These are phyloP conservation scores for Acleris laterana DNA, from an alignment of 2,888 invertebrate species.

Conservation along the genomic window DNA sequence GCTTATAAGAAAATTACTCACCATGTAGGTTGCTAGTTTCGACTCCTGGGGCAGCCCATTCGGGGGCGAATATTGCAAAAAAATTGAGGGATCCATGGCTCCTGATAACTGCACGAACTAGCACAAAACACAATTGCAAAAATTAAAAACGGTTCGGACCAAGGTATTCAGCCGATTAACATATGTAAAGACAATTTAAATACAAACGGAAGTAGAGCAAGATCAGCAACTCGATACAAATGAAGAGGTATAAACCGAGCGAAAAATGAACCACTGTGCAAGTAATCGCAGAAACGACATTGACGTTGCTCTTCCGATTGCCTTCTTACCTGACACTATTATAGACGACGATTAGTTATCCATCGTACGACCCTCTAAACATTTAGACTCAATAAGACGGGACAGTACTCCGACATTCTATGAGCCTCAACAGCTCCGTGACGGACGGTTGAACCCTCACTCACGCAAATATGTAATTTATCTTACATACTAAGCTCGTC, in stretches of 20 bases:
- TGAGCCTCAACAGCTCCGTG: conserved; percentile 45
- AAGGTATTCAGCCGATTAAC: conserved; percentile 1
- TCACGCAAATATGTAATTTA: conserved; percentile 47
- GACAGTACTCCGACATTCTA: conserved; percentile 48
- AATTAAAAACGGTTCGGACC: conserved; percentile 23
- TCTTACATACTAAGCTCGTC: conserved; percentile 44
- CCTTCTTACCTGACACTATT: conserved; percentile 42
- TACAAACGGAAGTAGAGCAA: conserved; percentile 17
- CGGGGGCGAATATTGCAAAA: conserved; percentile 85
- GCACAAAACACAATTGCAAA: conserved; percentile 45
- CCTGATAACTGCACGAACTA: conserved; percentile 57
- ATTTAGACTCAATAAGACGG: conserved; percentile 49
- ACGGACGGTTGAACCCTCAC: conserved; percentile 52
- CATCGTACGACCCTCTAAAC: conserved; percentile 46
- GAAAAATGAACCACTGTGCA: conserved; percentile 22
- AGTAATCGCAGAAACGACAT: conserved; percentile 30
- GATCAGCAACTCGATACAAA: conserved; percentile 20
- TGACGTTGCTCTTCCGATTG: conserved; percentile 39
- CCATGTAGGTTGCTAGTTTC: conserved; percentile 94
- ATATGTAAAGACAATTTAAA: conserved; percentile 11
- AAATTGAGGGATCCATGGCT: conserved; percentile 90
- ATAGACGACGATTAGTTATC: conserved; percentile 45
- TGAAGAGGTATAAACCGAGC: conserved; percentile 7
- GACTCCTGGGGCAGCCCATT: conserved; percentile 93
- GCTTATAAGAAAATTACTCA: conserved; percentile 51